Percentiles rank a stretch among this genome's conserved stretches.
Conservation (phyloP, 2,797 vertebrate species). For the Oreochromis mossambicus region DNA sequence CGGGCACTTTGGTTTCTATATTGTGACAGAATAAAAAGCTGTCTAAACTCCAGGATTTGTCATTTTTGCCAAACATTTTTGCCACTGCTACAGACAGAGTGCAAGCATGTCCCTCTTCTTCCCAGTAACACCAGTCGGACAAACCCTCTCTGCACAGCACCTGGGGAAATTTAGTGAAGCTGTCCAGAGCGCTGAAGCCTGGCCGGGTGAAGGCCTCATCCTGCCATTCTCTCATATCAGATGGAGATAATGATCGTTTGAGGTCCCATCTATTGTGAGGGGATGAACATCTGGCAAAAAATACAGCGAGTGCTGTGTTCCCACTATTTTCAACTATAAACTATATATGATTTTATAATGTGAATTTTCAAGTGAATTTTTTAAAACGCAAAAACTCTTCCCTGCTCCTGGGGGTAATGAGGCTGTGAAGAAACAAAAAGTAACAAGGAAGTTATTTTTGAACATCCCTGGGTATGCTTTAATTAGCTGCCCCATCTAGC, state of each 20-base stretch:
- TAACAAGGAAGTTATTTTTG: too few species aligned
- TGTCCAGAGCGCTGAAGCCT: neutral
- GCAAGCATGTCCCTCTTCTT: neutral
- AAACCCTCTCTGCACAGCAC: neutral
- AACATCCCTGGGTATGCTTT: neutral
- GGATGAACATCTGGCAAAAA: neutral
- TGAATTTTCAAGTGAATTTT: neutral
- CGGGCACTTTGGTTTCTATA: neutral
- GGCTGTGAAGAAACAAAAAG: neutral
- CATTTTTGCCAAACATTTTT: neutral
- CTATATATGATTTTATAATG: neutral
- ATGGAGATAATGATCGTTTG: neutral
- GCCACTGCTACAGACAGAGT: neutral
- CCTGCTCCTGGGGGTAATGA: neutral
- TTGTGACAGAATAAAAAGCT: neutral
- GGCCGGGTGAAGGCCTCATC: neutral
- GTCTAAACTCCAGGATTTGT: neutral
- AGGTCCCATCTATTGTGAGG: neutral
- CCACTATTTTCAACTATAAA: too few species aligned
- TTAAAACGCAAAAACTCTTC: neutral
- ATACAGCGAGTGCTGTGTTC: neutral
- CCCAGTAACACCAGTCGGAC: neutral
- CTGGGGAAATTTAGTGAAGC: neutral
- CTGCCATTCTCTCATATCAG: neutral
- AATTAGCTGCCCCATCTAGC: neutral